Percentiles rank a stretch among this genome's conserved stretches.
phyloP scores from a whole-genome alignment of 2,797 vertebrate species.

The Hyperoplus immaculatus region DNA sequence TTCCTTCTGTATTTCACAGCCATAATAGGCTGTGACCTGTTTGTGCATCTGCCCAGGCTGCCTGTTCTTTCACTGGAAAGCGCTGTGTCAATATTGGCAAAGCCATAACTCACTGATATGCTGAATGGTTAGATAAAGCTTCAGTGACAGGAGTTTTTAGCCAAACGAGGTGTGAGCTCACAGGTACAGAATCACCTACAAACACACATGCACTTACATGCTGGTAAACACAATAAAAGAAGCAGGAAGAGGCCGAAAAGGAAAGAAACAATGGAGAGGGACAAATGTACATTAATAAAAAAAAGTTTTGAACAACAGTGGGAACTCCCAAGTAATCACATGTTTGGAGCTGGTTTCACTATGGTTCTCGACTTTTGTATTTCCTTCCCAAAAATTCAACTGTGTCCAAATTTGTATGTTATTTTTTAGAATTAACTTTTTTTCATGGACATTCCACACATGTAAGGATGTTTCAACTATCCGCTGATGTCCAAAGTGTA shows the following conservation, averaged over 20 bases:
- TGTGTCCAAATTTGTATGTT: not conserved
- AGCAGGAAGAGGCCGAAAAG: not conserved
- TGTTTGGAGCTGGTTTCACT: not conserved
- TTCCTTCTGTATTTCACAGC: slow-evolving; percentile 64
- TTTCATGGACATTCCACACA: not conserved
- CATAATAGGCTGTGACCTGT: slow-evolving; percentile 55
- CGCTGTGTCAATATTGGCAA: slow-evolving; percentile 75
- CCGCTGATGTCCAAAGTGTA: no score
- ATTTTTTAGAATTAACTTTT: not conserved
- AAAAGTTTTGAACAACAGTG: not conserved
- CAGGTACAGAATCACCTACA: slow-evolving; percentile 27
- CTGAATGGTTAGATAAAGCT: slow-evolving; percentile 55
- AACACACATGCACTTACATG: slow-evolving; percentile 34
- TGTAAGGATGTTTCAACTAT: not conserved
- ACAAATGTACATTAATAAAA: no score
- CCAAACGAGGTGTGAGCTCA: slow-evolving; percentile 57
- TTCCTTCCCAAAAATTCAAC: not conserved
- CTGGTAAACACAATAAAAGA: slow-evolving; percentile 7
- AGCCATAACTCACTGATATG: slow-evolving; percentile 66
- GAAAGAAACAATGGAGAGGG: not conserved
- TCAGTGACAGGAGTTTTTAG: slow-evolving; percentile 51
- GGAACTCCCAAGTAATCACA: no score
- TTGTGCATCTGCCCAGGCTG: slow-evolving; percentile 60
- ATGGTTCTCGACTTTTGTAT: not conserved
- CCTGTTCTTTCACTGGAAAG: slow-evolving; percentile 48